These are phyloP conservation scores for Oreochromis spilurus DNA, from an alignment of 2,113 vertebrate genomes.

Conservation along the genomic window DNA sequence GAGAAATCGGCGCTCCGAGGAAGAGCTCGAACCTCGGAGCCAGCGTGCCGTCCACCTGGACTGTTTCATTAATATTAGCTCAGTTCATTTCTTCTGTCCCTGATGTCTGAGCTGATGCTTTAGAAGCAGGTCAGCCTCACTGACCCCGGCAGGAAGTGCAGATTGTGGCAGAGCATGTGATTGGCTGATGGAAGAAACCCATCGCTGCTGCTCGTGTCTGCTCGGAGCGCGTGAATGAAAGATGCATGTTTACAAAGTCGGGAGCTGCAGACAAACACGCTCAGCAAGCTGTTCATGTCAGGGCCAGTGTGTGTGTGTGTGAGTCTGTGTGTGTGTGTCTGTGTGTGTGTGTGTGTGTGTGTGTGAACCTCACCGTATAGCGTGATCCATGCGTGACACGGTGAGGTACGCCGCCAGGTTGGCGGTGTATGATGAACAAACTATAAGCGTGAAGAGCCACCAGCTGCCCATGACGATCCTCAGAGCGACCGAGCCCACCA, in stretches of 20 bases:
- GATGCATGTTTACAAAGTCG: not conserved
- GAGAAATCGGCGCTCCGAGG: not conserved
- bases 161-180: not conserved
- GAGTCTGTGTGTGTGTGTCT: not conserved
- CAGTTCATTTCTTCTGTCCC: not conserved
- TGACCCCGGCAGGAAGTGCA: accelerated
- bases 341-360: not conserved
- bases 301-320: not conserved
- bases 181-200: not conserved
- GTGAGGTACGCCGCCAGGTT: conserved; percentile 96
- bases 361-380: conserved; percentile 38
- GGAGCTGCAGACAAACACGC: not conserved
- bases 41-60: not conserved
- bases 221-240: not conserved
- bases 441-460: conserved; percentile 98
- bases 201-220: accelerated
- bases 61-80: not conserved
- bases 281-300: not conserved
- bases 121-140: not conserved
- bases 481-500: conserved; percentile 85
- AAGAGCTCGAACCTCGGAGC: not conserved
- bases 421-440: conserved; percentile 96
- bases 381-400: conserved; percentile 73
- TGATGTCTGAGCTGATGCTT: not conserved
- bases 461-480: conserved; percentile 98